phyloP scores from a whole-genome alignment of 92 coral and sea anemone species.

The Epizoanthus stellaris region DNA sequence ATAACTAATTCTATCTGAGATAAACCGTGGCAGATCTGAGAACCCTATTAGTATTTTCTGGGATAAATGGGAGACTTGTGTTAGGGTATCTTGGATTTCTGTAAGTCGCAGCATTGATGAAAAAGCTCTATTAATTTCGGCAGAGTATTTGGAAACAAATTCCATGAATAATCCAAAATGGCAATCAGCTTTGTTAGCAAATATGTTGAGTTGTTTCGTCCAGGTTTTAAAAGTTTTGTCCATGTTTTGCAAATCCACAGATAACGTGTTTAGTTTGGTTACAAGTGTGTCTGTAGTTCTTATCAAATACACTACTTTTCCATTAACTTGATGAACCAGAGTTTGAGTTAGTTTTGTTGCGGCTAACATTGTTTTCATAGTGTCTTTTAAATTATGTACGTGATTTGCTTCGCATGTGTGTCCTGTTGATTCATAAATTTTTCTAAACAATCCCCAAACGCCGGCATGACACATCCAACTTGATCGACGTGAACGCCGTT shows the following conservation, averaged over 20 bases:
- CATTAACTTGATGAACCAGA: constrained; percentile 17
- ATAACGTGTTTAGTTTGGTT: constrained; percentile 30
- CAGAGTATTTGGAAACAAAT: constrained; percentile 50
- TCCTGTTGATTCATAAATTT: constrained; percentile 27
- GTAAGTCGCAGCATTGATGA: constrained; percentile 21
- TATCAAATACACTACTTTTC: constrained; percentile 5
- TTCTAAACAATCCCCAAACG: constrained; percentile 18
- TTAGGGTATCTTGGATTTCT: constrained; percentile 42
- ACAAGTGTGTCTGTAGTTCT: constrained; percentile 38
- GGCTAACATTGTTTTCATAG: background rate
- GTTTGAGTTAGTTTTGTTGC: background rate
- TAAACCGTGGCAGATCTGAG: constrained; percentile 28
- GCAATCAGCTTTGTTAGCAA: constrained; percentile 11
- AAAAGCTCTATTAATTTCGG: constrained; percentile 48
- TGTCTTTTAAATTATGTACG: background rate
- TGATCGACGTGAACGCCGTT: constrained; percentile 21
- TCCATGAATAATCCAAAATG: constrained; percentile 10
- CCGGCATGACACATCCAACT: constrained; percentile 55
- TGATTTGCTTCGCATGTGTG: constrained; percentile 46
- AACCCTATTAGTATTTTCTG: constrained; percentile 11
- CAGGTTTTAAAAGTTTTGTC: constrained; percentile 38
- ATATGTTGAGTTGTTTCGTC: background rate
- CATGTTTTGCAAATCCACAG: background rate
- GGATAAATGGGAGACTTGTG: constrained; percentile 11
- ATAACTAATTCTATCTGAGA: background rate